Conservation (phyloP, 2,113 vertebrate species). For the Dasyurus viverrinus region DNA sequence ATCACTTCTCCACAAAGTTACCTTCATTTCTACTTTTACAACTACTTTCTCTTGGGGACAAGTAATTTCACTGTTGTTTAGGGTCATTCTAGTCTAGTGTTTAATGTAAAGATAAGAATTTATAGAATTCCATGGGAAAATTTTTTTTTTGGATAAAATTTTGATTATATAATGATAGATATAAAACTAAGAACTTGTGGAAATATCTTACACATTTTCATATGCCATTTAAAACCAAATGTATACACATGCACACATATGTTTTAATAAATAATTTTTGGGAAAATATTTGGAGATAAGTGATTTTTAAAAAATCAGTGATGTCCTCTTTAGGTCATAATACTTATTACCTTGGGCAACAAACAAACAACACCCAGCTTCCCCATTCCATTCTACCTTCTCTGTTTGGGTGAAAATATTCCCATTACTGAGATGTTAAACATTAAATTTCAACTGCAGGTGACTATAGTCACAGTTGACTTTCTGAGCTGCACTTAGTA, state of each 20-base stretch:
- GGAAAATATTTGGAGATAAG: slow-evolving; percentile 47
- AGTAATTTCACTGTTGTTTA: neutral
- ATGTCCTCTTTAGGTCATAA: slow-evolving; percentile 29
- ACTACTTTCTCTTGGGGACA: neutral
- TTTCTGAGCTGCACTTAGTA: slow-evolving; percentile 22
- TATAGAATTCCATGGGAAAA: neutral
- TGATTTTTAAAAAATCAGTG: slow-evolving; percentile 44
- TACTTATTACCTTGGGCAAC: neutral
- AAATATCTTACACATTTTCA: slow-evolving; percentile 7
- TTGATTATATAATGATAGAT: neutral
- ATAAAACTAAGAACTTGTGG: slow-evolving; percentile 39
- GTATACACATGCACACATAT: neutral
- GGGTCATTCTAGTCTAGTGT: neutral
- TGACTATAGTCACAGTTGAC: slow-evolving; percentile 21
- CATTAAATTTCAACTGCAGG: slow-evolving; percentile 54
- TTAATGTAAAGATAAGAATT: slow-evolving; percentile 32
- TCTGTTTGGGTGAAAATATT: neutral
- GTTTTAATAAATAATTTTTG: slow-evolving; percentile 33
- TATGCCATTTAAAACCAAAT: neutral
- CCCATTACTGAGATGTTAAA: slow-evolving; percentile 33
- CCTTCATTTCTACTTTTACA: neutral
- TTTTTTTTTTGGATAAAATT: neutral
- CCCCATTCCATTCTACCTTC: neutral
- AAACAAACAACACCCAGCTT: neutral
- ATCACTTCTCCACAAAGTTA: neutral